A percentile compares a stretch with the other conserved stretches of the same genome.
phyloP scores from a whole-genome alignment of 1,140 invertebrate species.

The Platyscapa corneri region DNA sequence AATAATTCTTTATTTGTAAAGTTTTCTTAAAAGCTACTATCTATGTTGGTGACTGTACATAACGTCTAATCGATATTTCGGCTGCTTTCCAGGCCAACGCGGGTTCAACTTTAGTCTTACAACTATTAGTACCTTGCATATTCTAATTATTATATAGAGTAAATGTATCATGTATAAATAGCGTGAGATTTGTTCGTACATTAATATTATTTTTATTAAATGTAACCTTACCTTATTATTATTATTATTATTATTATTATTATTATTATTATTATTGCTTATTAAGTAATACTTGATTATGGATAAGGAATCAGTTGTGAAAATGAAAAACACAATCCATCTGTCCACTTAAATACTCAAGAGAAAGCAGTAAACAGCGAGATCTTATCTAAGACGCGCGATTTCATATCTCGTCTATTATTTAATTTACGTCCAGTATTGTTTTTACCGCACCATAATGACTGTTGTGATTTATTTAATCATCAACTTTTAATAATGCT shows the following conservation, averaged over 20 bases:
- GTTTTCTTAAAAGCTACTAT: conserved; percentile 31
- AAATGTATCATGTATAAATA: conserved; percentile 46
- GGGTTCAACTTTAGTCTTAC: conserved; percentile 54
- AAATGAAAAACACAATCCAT: conserved; percentile 29
- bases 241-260: conserved; percentile 25
- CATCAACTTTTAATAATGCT: conserved; percentile 29
- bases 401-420: conserved; percentile 55
- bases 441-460: conserved; percentile 55
- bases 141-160: conserved; percentile 47
- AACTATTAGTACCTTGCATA: conserved; percentile 61
- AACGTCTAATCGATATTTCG: conserved; percentile 51
- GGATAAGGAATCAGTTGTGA: conserved; percentile 38
- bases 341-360: conserved; percentile 57
- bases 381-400: conserved; percentile 36
- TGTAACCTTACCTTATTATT: conserved; percentile 21
- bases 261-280: conserved; percentile 38
- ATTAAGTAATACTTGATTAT: conserved; percentile 30
- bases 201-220: conserved; percentile 37
- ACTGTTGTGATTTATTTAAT: conserved; percentile 50
- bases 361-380: conserved; percentile 45
- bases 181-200: conserved; percentile 43
- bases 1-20: conserved; percentile 45
- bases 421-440: conserved; percentile 71
- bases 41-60: conserved; percentile 57
- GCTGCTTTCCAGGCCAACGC: conserved; percentile 49